Percentiles rank a stretch among this genome's conserved stretches.
Conservation (phyloP, 2,797 vertebrate species). For the Tachyglossus aculeatus region DNA sequence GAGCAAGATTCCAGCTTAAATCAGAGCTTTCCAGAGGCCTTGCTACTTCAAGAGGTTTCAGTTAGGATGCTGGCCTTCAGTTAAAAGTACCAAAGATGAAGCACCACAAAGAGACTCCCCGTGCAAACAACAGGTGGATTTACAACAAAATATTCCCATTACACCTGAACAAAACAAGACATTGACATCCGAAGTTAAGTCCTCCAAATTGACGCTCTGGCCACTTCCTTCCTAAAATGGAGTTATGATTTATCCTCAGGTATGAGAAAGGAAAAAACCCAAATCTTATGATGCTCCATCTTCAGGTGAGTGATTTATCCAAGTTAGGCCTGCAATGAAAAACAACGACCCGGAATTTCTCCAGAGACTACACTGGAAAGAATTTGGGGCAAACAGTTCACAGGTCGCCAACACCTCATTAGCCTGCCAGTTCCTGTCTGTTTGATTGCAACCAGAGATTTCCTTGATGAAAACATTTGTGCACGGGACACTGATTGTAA, state of each 20-base stretch:
- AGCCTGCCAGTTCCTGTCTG: background rate
- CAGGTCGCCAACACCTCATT: background rate
- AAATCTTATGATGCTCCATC: background rate
- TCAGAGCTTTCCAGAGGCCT: no score
- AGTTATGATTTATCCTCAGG: background rate
- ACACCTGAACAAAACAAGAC: background rate
- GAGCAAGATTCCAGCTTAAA: no score
- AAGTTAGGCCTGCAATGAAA: background rate
- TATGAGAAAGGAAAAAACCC: no score
- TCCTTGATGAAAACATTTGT: no score
- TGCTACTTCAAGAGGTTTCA: no score
- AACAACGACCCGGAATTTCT: background rate
- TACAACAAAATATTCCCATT: background rate
- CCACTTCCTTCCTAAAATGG: background rate
- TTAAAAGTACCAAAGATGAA: no score
- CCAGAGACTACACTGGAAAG: background rate
- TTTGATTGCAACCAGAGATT: background rate
- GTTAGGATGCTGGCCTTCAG: no score
- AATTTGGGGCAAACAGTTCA: conserved; percentile 2
- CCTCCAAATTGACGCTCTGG: background rate
- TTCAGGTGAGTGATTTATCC: background rate
- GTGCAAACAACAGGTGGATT: no score
- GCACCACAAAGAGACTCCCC: no score
- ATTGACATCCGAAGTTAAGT: no score
- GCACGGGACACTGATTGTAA: no score